These are phyloP conservation scores for Coenobita brevimanus DNA, from an alignment of 1,140 invertebrate species.

Conservation along the genomic window DNA sequence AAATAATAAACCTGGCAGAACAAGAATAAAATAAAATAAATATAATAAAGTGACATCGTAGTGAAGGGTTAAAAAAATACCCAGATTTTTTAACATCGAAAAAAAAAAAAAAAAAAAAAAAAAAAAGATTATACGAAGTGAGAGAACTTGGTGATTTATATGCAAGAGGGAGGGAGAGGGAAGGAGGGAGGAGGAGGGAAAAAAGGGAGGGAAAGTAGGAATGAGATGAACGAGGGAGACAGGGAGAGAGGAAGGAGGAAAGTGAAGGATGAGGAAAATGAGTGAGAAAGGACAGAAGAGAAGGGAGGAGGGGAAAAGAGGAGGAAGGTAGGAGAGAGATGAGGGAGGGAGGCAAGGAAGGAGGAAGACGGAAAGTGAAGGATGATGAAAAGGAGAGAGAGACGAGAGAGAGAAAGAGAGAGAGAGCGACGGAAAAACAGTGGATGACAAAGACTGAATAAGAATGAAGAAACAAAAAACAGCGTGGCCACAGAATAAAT, in stretches of 20 bases:
- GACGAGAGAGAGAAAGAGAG: background rate
- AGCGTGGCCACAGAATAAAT: background rate
- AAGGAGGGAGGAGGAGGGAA: too few relatives aligned
- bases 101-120: slow-evolving; percentile 4
- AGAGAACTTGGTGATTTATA: background rate
- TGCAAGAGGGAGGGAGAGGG: too few relatives aligned
- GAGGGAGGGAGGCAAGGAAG: background rate
- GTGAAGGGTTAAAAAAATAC: too few relatives aligned
- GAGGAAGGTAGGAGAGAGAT: background rate
- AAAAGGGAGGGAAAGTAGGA: background rate
- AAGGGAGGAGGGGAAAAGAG: too few relatives aligned
- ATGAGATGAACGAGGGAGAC: background rate
- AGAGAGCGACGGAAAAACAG: background rate
- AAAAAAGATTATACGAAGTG: background rate
- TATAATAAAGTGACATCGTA: too few relatives aligned
- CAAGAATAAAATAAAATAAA: too few relatives aligned
- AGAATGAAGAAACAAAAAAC: background rate
- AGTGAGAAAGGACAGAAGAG: background rate
- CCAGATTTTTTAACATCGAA: background rate
- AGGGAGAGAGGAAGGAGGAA: slow-evolving; percentile 2
- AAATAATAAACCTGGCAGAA: too few relatives aligned
- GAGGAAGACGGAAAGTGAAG: background rate
- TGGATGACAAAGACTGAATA: background rate
- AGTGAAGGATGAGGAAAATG: background rate
- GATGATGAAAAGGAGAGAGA: background rate